Conservation (phyloP, 2,888 invertebrate genomes). For the Pheosia gnoma region DNA sequence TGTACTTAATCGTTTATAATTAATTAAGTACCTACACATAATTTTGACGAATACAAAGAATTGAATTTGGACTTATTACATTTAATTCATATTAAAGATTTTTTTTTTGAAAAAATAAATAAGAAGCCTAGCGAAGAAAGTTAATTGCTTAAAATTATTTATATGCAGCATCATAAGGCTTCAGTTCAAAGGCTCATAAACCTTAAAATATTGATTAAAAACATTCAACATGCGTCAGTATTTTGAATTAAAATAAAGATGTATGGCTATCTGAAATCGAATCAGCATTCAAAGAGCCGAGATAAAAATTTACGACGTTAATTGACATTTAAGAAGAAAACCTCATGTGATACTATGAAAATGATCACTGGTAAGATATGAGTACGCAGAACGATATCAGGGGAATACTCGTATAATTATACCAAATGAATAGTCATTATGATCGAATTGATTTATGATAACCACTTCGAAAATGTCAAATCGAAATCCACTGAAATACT, state of each 20-base stretch:
- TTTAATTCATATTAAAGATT: too few relatives aligned
- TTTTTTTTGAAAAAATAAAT: too few relatives aligned
- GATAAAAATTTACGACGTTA: conserved; percentile 56
- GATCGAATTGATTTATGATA: not conserved
- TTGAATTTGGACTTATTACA: too few relatives aligned
- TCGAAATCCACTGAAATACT: too few relatives aligned
- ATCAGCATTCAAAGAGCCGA: conserved; percentile 44
- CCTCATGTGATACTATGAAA: conserved; percentile 11
- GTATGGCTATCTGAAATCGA: conserved; percentile 54
- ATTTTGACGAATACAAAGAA: too few relatives aligned
- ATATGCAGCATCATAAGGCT: conserved; percentile 17
- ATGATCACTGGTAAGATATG: conserved; percentile 1
- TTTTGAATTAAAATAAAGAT: conserved; percentile 46
- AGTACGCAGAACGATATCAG: conserved; percentile 19
- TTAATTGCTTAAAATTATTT: too few relatives aligned
- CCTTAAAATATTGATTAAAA: conserved; percentile 39
- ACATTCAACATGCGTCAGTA: conserved; percentile 37
- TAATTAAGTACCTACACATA: too few relatives aligned
- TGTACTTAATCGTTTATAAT: too few relatives aligned
- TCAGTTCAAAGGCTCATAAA: conserved; percentile 35
- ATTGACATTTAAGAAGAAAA: conserved; percentile 62
- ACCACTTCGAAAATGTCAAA: not conserved
- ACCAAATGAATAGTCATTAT: not conserved
- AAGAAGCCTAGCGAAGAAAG: too few relatives aligned
- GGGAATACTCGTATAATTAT: not conserved